Evolutionary conservation across 2,888 invertebrate species (phyloP).

Genomic region (Alloplasta piceator): DNA sequence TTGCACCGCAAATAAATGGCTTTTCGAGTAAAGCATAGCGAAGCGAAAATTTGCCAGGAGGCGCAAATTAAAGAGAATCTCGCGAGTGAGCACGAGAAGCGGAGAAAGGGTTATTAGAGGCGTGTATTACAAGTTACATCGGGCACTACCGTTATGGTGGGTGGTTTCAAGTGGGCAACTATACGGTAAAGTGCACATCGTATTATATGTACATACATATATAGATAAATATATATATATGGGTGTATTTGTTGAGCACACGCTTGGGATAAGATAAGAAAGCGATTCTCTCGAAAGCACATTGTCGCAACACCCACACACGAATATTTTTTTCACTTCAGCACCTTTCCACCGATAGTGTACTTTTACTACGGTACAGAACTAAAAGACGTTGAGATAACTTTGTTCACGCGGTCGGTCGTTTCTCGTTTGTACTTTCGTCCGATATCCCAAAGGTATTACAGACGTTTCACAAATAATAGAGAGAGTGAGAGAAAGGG

Average conservation of each 20-base stretch:
- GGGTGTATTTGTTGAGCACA: constrained; percentile 40
- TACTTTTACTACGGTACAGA: constrained; percentile 5
- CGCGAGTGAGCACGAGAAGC: constrained; percentile 3
- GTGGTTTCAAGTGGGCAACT: constrained; percentile 46
- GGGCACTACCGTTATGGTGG: constrained; percentile 22
- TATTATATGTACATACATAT: constrained; percentile 30
- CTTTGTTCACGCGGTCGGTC: constrained; percentile 53
- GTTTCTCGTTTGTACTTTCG: constrained; percentile 39
- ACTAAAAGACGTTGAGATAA: constrained; percentile 59
- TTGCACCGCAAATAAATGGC: too few relatives aligned
- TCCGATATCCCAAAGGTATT: neutral
- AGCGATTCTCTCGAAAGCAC: constrained; percentile 28
- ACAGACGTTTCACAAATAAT: neutral
- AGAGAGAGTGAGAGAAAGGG: too few relatives aligned
- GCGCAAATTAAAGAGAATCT: constrained; percentile 33
- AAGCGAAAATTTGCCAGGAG: neutral
- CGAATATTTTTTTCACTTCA: neutral
- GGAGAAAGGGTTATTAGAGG: constrained; percentile 14
- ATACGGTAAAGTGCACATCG: constrained; percentile 13
- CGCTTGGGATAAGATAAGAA: constrained; percentile 56
- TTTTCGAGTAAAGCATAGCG: too few relatives aligned
- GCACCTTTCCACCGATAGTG: neutral
- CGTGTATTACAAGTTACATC: constrained; percentile 32
- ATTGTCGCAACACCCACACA: constrained; percentile 41
- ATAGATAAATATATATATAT: constrained; percentile 6